Conservation (phyloP, 1,140 invertebrate genomes). For the Saccostrea echinata region DNA sequence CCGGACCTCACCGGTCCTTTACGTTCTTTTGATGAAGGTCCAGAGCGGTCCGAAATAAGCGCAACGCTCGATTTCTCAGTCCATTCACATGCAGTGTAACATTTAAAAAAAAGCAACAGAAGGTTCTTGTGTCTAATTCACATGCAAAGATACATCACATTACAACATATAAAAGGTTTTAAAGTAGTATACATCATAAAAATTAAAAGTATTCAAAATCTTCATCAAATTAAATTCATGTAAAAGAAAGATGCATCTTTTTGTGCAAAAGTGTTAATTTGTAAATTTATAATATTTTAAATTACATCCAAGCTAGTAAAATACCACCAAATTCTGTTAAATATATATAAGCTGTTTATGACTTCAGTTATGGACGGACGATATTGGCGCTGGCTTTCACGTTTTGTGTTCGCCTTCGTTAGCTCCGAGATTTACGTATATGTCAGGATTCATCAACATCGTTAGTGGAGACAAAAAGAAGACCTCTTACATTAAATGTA, state of each 20-base stretch:
- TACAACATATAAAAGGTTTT: not conserved
- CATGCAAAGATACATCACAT: not conserved
- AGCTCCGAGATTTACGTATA: not conserved
- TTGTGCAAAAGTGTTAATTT: too few species aligned
- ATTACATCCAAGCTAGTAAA: too few species aligned
- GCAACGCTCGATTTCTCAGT: constrained; percentile 45
- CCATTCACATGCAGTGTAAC: not conserved
- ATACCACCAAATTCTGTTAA: too few species aligned
- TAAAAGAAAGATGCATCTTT: too few species aligned
- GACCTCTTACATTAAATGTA: too few species aligned
- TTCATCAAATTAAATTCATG: too few species aligned
- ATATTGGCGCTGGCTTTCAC: too few species aligned
- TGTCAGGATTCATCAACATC: not conserved
- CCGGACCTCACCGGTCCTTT: constrained; percentile 64
- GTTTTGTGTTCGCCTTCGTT: not conserved
- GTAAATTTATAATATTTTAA: too few species aligned
- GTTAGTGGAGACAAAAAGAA: not conserved
- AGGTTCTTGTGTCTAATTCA: not conserved
- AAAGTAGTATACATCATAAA: too few species aligned
- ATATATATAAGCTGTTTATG: too few species aligned
- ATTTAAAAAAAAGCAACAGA: not conserved
- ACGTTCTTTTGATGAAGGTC: constrained; percentile 62
- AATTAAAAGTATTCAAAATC: too few species aligned
- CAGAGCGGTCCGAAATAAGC: constrained; percentile 64
- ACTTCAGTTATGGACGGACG: too few species aligned